phyloP scores from a whole-genome alignment of 2,113 vertebrate species.

The Collichthys lucidus region DNA sequence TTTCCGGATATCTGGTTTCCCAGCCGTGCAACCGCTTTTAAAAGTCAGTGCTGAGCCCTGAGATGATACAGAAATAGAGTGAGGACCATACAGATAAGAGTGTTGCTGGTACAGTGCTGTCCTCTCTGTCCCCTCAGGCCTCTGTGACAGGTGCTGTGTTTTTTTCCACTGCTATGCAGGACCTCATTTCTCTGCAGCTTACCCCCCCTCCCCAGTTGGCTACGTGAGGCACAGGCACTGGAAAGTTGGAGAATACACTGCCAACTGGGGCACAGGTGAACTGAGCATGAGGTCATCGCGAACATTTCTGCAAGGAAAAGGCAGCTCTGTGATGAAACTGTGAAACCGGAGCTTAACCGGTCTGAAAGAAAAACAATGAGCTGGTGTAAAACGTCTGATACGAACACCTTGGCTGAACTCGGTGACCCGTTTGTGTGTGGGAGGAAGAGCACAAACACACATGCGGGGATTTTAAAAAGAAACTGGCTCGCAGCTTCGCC shows the following conservation, averaged over 20 bases:
- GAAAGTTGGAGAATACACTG: conserved; percentile 53
- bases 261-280: conserved; percentile 72
- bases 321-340: conserved; percentile 14
- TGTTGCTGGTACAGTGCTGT: conserved; percentile 28
- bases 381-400: conserved; percentile 43
- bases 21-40: too few species aligned
- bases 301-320: conserved; percentile 40
- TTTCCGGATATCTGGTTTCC: too few species aligned
- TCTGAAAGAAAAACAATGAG: conserved; percentile 47
- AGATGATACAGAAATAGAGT: conserved; percentile 10
- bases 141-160: conserved; percentile 55
- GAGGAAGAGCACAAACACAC: conserved; percentile 26
- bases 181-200: conserved; percentile 46
- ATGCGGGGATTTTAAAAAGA: neutral
- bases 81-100: neutral
- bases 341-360: conserved; percentile 49
- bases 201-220: conserved; percentile 19
- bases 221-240: conserved; percentile 44
- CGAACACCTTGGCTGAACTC: conserved; percentile 53
- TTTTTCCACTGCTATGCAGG: conserved; percentile 36
- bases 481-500: neutral
- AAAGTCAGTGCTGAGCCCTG: too few species aligned
- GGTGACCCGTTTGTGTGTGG: conserved; percentile 32
- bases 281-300: conserved; percentile 52
- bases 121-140: conserved; percentile 30